Evolutionary conservation across 2,797 vertebrate species (phyloP).

Genomic region (Sciaenops ocellatus): DNA sequence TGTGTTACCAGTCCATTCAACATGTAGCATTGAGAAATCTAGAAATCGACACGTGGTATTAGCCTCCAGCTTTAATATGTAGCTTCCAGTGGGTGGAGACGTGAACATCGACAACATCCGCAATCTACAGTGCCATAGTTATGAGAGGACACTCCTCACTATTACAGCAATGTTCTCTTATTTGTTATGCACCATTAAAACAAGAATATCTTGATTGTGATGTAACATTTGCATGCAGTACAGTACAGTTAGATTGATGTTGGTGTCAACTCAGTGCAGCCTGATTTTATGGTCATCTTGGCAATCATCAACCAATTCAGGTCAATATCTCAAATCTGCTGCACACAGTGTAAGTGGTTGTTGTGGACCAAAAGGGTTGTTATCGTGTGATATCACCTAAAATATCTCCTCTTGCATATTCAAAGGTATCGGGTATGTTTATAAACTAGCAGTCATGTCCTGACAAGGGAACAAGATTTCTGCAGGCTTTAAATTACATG

Average conservation of each 20-base stretch:
- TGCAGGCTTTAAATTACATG: background rate
- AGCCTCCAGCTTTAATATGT: too few relatives aligned
- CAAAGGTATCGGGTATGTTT: background rate
- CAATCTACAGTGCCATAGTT: background rate
- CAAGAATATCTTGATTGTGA: background rate
- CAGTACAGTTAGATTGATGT: background rate
- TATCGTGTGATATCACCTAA: background rate
- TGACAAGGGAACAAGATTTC: background rate
- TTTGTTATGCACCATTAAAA: background rate
- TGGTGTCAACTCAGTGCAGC: background rate
- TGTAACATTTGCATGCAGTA: too few relatives aligned
- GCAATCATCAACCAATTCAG: conserved; percentile 1
- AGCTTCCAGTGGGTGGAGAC: too few relatives aligned
- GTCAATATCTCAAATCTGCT: background rate
- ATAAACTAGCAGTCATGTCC: background rate
- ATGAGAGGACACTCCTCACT: background rate
- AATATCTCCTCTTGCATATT: background rate
- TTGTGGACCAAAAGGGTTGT: too few relatives aligned
- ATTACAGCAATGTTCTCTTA: background rate
- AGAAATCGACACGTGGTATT: too few relatives aligned
- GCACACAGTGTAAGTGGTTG: background rate
- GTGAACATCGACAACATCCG: too few relatives aligned
- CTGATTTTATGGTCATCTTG: conserved; percentile 17
- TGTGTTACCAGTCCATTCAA: background rate
- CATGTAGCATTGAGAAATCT: too few relatives aligned